Conservation (phyloP, 2,888 invertebrate genomes). For the Trachelus troglodyta region DNA sequence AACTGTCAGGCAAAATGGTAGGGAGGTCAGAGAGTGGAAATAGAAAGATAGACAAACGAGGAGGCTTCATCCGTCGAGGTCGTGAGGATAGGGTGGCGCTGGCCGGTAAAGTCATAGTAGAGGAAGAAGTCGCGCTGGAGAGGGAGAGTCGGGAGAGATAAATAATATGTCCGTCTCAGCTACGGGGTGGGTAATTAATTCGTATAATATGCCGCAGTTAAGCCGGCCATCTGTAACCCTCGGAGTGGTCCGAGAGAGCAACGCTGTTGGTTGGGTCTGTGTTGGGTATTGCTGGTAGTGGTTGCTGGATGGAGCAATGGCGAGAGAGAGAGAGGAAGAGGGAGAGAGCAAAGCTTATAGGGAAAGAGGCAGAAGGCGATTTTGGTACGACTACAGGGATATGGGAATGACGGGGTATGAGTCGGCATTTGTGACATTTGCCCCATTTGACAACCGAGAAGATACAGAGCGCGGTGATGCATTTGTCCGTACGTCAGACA, state of each 20-base stretch:
- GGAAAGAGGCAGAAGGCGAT: constrained; percentile 40
- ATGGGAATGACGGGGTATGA: constrained; percentile 24
- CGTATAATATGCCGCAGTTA: constrained; percentile 65
- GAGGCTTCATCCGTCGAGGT: constrained; percentile 39
- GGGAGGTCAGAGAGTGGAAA: constrained; percentile 45
- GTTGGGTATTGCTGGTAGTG: constrained; percentile 8
- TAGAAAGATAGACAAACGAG: constrained; percentile 56
- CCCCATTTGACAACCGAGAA: no score
- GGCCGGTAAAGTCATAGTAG: constrained; percentile 17
- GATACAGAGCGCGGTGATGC: no score
- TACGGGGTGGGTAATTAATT: constrained; percentile 61
- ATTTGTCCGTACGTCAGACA: no score
- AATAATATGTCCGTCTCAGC: constrained; percentile 63
- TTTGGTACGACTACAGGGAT: constrained; percentile 36
- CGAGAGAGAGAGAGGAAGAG: background rate
- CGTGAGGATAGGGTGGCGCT: constrained; percentile 37
- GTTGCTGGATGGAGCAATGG: background rate
- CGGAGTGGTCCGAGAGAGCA: constrained; percentile 5
- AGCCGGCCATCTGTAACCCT: constrained; percentile 61
- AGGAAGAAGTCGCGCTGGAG: constrained; percentile 14
- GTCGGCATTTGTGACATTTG: background rate
- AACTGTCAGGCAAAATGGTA: constrained; percentile 19
- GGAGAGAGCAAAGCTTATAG: background rate
- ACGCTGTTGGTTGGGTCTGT: constrained; percentile 15
- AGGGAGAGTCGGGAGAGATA: constrained; percentile 42